Base-by-base conservation (phyloP, 2,113 vertebrate genomes). In the Microtus ochrogaster region DNA sequence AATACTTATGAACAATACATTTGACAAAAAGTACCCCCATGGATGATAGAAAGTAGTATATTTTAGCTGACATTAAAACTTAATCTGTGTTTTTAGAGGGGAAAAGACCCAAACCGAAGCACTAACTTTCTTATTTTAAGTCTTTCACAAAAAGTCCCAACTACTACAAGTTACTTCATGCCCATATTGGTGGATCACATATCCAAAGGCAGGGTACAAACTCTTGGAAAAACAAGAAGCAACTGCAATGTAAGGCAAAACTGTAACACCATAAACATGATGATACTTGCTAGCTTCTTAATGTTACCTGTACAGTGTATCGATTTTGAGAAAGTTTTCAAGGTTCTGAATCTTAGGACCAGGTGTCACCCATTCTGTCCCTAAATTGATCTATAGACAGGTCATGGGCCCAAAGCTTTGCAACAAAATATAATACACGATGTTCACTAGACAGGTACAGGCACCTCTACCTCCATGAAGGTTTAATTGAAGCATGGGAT, bases 261-360 rank as follows among this genome's bases (percentile, higher is more conserved):
- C 89, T 83, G 28, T 70, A 90, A 92, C 94, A 49, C 44, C n/a
- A 55, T 41, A 36, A 66, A 77, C 73, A 94, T n/a, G 95, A 95
- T 96, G 94, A 92, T 92, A 96, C 96, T 96, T 89, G 89, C 96
- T 12, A 87, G 92, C 73, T 96, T 97, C 95, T 96, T 91, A 85
- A 97, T 96, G 70, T 44, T 83, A 79, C 96, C 94, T 87, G 96
- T 96, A 97, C 98, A 98, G 97, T 97, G 97, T 98, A 94, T 96
- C 74, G 81, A 92, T 97, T 96, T 79, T 92, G 76, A 96, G 89
- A 68, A 39, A 82, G 79, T 0, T 14, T 95, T 94, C 94, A 91
- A 28, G 44, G 88, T 92, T 74, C 78, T 21, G 65, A 73, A 41
- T 79, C 76, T 70, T 89, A 92, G 72, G 52, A 95, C 76, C 14